Evolutionary conservation across 2,113 vertebrate species (phyloP).

Genomic region (Chunga burmeisteri): DNA sequence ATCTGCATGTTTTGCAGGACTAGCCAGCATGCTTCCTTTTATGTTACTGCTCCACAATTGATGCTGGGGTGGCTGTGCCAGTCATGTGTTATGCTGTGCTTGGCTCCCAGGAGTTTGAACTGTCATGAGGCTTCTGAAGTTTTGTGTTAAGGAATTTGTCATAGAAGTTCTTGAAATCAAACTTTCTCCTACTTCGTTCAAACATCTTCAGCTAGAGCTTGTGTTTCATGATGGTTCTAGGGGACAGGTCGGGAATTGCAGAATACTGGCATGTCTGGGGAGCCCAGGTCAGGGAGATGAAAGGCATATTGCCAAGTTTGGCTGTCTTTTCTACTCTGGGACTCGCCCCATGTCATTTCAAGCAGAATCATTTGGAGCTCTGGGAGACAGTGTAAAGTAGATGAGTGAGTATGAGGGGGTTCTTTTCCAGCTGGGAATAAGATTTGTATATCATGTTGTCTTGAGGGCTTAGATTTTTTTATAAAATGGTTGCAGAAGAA

Average conservation of each 20-base stretch:
- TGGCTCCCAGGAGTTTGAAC: neutral
- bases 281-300: no score
- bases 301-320: neutral
- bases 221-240: neutral
- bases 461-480: neutral
- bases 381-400: neutral
- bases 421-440: neutral
- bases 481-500: neutral
- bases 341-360: rapidly evolving
- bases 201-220: neutral
- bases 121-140: neutral
- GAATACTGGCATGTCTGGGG: neutral
- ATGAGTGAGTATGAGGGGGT: neutral
- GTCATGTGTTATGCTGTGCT: rapidly evolving
- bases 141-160: neutral
- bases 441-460: neutral
- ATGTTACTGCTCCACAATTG: neutral
- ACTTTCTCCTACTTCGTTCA: neutral
- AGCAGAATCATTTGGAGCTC: neutral
- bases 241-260: neutral
- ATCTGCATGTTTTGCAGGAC: neutral
- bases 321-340: neutral
- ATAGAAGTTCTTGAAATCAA: neutral
- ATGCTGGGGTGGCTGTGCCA: neutral
- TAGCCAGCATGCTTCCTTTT: neutral